A percentile compares a stretch with the other conserved stretches of the same genome.
Evolutionary conservation across 2,113 vertebrate species (phyloP).

Genomic region (Suncus etruscus): DNA sequence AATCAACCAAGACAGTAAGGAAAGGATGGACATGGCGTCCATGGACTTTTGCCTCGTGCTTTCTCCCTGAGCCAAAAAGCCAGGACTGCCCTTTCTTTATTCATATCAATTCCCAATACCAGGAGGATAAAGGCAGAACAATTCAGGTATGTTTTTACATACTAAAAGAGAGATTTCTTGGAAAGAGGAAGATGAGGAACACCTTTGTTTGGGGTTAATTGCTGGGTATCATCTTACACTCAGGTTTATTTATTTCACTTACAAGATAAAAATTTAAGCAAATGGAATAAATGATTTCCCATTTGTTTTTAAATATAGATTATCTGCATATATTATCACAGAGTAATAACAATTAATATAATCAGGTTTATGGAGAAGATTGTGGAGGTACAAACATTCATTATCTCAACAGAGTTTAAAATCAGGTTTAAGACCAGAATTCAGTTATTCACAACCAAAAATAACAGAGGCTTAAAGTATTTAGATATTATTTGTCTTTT

Average conservation of each 20-base stretch:
- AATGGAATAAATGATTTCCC: background rate
- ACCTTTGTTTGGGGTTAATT: no score
- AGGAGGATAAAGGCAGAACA: no score
- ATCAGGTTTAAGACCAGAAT: background rate
- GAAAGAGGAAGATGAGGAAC: no score
- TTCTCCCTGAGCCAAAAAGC: no score
- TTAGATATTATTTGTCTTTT: background rate
- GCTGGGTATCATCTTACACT: background rate
- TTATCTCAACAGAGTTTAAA: slow-evolving; percentile 36
- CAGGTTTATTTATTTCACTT: no score
- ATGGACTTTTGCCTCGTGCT: no score
- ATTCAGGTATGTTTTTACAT: no score
- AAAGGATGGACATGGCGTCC: no score
- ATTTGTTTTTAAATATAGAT: background rate
- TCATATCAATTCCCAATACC: no score
- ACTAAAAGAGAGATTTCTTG: no score
- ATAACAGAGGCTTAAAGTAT: background rate
- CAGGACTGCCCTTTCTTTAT: no score
- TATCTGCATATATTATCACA: background rate
- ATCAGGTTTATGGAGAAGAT: background rate
- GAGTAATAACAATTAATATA: background rate
- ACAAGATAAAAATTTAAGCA: background rate
- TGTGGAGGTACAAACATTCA: slow-evolving; percentile 2
- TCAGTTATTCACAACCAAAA: background rate
- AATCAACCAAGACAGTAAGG: no score